A percentile compares a stretch with the other conserved stretches of the same genome.
These are phyloP conservation scores for Poeciliopsis occidentalis DNA, from an alignment of 2,113 vertebrate species.

Conservation along the genomic window DNA sequence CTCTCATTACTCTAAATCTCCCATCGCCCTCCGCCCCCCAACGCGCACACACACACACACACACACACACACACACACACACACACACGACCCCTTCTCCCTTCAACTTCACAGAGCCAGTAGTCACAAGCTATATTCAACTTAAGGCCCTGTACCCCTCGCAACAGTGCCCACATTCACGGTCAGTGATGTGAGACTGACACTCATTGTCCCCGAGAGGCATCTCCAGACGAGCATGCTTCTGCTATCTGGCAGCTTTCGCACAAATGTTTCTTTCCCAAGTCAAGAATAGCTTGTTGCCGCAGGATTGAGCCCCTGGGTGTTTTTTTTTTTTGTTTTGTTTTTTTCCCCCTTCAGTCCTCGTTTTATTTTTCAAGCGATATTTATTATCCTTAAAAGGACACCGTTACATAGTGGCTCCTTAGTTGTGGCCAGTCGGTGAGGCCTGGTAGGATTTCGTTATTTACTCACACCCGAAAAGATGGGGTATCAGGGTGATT, in stretches of 20 bases:
- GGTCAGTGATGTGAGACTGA: slow-evolving; percentile 65
- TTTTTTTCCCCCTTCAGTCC: slow-evolving; percentile 5
- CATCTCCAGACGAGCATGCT: slow-evolving; percentile 56
- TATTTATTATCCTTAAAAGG: slow-evolving; percentile 76
- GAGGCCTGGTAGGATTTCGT: slow-evolving; percentile 23
- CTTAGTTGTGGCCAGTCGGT: slow-evolving; percentile 21
- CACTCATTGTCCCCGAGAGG: slow-evolving; percentile 64
- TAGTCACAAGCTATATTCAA: slow-evolving; percentile 54
- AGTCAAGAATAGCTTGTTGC: slow-evolving; percentile 76
- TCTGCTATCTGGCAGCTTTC: slow-evolving; percentile 60
- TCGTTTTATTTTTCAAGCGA: slow-evolving; percentile 38
- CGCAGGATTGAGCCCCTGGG: slow-evolving; percentile 56
- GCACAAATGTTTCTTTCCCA: slow-evolving; percentile 76
- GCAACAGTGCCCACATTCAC: slow-evolving; percentile 62
- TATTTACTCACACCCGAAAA: slow-evolving; percentile 28
- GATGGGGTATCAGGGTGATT: slow-evolving; percentile 2
- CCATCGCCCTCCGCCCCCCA: too few species aligned
- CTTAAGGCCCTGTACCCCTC: slow-evolving; percentile 23
- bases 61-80: too few species aligned
- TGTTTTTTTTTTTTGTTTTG: background rate
- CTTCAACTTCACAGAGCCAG: slow-evolving; percentile 10
- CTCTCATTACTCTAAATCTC: slow-evolving; percentile 45
- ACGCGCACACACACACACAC: too few species aligned
- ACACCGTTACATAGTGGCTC: slow-evolving; percentile 28
- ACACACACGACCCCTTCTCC: background rate